phyloP scores from a whole-genome alignment of 2,113 vertebrate species.

The Taxidea taxus region DNA sequence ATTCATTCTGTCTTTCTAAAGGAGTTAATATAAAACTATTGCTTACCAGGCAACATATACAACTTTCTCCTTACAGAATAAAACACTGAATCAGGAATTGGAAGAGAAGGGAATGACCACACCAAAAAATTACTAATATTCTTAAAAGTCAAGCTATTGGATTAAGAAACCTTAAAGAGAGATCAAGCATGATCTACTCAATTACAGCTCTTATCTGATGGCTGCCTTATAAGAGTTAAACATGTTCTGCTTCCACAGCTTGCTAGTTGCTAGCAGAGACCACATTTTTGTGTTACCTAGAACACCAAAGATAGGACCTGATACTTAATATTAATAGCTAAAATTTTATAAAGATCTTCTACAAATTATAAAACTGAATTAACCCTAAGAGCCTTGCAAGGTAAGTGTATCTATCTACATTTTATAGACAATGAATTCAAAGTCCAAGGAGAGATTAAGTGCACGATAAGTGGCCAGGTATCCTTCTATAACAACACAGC shows the following conservation, averaged over 20 bases:
- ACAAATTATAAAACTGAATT: background rate
- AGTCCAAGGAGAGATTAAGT: background rate
- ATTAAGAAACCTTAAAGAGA: conserved; percentile 35
- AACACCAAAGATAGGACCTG: conserved; percentile 26
- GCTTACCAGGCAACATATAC: conserved; percentile 26
- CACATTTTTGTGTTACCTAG: conserved; percentile 52
- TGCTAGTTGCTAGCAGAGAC: conserved; percentile 43
- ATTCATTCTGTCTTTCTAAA: conserved; percentile 34
- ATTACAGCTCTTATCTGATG: conserved; percentile 48
- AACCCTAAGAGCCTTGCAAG: conserved; percentile 25
- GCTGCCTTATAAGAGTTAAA: conserved; percentile 42
- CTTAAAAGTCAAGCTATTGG: conserved; percentile 17
- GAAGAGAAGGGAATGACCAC: background rate
- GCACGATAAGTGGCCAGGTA: background rate
- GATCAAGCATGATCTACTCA: conserved; percentile 21
- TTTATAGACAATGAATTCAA: conserved; percentile 35
- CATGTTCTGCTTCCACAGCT: conserved; percentile 56
- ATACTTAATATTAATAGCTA: conserved; percentile 25
- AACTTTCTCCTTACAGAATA: conserved; percentile 40
- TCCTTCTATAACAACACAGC: background rate
- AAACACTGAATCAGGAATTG: conserved; percentile 7
- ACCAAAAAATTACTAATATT: conserved; percentile 26
- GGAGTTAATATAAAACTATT: conserved; percentile 43
- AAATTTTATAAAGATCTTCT: conserved; percentile 17
- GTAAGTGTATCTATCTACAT: conserved; percentile 18